Base-by-base conservation (phyloP, 2,888 invertebrate species). In the Resseliella maxima region DNA sequence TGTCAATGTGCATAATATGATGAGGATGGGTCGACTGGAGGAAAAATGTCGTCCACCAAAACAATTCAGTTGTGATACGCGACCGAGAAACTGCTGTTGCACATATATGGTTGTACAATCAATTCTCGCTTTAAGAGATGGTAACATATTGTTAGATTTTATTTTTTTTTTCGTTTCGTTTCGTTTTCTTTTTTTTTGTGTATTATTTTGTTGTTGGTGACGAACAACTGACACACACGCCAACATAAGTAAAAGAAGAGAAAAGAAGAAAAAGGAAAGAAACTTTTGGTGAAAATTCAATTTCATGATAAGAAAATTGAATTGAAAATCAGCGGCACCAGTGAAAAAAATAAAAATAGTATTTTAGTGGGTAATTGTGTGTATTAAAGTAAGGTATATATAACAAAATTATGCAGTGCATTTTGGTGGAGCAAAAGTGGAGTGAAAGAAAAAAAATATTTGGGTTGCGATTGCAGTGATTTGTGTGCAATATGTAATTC, bases 21-120 rank as follows among this genome's bases (percentile, higher is more conserved):
- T 21, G n/a, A 15, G 59, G 72, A 15, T 72, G 72, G 50, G 15
- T 27, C 15, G 31, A 10, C 12, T 8, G 31, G 72, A 72, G 72
- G 83, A 83, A 83, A 38, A 83, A 36, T 83, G 83, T 81, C 81
- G 81, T 31, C 83, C 83, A 83, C 38, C 83, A 83, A 83, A 83
- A 83, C 83, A 83, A 83, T 83, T 83, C 83, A 83, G 36, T 38
- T 38, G 83, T 21, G n/a, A 21, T 83, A 38, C 41, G 15, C 36
- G 31, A 36, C 35, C n/a, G n/a, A 35, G 83, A 83, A 81, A 38
- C 83, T 83, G 83, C 38, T 83, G 83, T 83, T 83, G 83, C 83
- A 83, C 6, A 81, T n/a, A 81, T 24, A 27, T 38, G 12, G 24
- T 12, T 41, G 12, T 41, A 8, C 41, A 5, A n/a, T n/a, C n/a